Percentiles rank a stretch among this genome's conserved stretches.
Evolutionary conservation across 2,113 vertebrate genomes (phyloP).

Genomic region (Edolisoma coerulescens): DNA sequence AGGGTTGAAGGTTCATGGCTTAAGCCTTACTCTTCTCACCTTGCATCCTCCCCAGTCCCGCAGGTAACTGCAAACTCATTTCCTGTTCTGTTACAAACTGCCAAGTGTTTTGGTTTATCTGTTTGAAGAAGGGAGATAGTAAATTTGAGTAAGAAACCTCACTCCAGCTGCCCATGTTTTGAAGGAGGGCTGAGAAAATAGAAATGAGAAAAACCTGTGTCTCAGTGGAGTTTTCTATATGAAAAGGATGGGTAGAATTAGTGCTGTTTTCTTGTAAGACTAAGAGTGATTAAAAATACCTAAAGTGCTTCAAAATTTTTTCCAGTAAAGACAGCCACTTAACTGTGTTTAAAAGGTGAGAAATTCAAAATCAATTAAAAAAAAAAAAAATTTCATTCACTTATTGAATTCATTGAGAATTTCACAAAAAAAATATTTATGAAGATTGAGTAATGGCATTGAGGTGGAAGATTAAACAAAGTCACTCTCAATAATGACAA

Average conservation of each 20-base stretch:
- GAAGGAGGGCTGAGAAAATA: neutral
- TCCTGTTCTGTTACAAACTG: neutral
- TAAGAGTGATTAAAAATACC: neutral
- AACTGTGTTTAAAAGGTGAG: neutral
- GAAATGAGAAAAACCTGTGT: neutral
- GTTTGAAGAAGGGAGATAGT: neutral
- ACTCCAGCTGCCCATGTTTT: neutral
- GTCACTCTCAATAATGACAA: neutral
- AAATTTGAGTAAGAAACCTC: neutral
- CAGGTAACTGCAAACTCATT: neutral
- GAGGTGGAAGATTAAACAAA: neutral
- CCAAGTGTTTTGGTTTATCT: neutral
- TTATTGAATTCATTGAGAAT: neutral
- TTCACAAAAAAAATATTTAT: neutral
- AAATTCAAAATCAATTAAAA: neutral
- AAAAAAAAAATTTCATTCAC: neutral
- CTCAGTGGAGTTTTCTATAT: neutral
- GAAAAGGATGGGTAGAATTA: neutral
- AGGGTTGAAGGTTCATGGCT: neutral
- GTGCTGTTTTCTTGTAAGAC: neutral
- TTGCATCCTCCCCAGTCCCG: neutral
- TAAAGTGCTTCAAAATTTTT: neutral
- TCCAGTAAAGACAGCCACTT: neutral
- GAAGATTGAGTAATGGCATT: neutral
- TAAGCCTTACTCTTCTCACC: neutral